phyloP scores from a whole-genome alignment of 2,888 invertebrate species.

The Agrilus biguttatus region DNA sequence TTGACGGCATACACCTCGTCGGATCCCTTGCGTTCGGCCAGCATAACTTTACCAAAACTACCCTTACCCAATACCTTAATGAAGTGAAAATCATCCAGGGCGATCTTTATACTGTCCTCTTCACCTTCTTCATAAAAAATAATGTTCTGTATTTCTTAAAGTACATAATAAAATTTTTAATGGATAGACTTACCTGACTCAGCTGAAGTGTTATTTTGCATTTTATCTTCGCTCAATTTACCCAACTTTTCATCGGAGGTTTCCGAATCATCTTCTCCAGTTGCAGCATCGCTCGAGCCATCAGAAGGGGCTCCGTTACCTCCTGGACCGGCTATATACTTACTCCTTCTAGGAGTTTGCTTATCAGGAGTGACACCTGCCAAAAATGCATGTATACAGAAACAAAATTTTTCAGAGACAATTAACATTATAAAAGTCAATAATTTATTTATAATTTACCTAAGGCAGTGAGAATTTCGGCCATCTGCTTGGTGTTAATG shows the following conservation, averaged over 20 bases:
- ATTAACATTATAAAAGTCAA: not conserved
- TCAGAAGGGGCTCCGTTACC: slow-evolving; percentile 25
- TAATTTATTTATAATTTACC: slow-evolving; percentile 37
- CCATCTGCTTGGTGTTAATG: slow-evolving; percentile 93
- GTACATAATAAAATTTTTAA: no score
- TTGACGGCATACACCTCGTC: slow-evolving; percentile 85
- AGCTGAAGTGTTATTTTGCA: slow-evolving; percentile 23
- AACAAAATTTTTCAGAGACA: not conserved
- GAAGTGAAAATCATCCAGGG: slow-evolving; percentile 84
- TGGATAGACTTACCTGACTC: not conserved
- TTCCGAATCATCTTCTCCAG: slow-evolving; percentile 16
- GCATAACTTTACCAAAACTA: slow-evolving; percentile 97
- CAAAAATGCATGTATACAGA: slow-evolving; percentile 2
- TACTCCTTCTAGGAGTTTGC: slow-evolving; percentile 52
- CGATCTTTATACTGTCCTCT: slow-evolving; percentile 39
- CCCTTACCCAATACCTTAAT: slow-evolving; percentile 98
- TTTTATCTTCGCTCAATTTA: slow-evolving; percentile 32
- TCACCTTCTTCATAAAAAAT: slow-evolving; percentile 7
- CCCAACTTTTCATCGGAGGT: slow-evolving; percentile 19
- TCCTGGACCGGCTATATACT: slow-evolving; percentile 25
- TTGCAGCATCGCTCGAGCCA: slow-evolving; percentile 18
- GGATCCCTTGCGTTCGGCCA: slow-evolving; percentile 84
- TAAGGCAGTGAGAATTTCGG: slow-evolving; percentile 79
- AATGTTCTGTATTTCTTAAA: not conserved
- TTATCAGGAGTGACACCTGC: slow-evolving; percentile 63